phyloP scores from a whole-genome alignment of 2,797 vertebrate species.

The Brachyalestes nurse region DNA sequence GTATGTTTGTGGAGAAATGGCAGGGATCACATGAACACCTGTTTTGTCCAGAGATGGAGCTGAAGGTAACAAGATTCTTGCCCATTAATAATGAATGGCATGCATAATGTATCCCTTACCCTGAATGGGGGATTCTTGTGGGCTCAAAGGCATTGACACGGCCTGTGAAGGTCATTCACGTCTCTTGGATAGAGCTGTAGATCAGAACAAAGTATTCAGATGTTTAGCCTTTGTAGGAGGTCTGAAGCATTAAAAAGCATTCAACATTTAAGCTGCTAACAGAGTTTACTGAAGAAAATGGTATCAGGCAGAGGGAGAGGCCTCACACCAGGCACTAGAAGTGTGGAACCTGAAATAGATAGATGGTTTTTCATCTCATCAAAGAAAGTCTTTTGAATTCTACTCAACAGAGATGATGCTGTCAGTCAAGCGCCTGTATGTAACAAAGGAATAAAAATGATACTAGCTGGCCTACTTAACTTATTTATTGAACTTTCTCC shows the following conservation, averaged over 20 bases:
- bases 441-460: not conserved
- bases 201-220: not conserved
- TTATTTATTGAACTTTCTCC: not conserved
- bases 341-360: not conserved
- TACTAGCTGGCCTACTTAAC: not conserved
- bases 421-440: not conserved
- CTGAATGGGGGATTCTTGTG: constrained; percentile 59
- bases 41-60: constrained; percentile 55
- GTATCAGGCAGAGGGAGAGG: not conserved
- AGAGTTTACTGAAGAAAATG: not conserved
- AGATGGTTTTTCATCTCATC: not conserved
- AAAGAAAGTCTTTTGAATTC: not conserved
- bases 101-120: constrained; percentile 77
- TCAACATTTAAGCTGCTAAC: not conserved
- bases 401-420: constrained; percentile 20
- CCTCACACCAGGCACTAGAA: not conserved
- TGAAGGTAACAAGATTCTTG: constrained; percentile 79
- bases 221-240: not conserved
- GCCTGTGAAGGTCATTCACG: constrained; percentile 71
- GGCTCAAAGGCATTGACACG: constrained; percentile 66
- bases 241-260: not conserved
- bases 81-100: constrained; percentile 80
- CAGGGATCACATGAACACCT: constrained; percentile 54
- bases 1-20: constrained; percentile 45
- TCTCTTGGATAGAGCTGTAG: constrained; percentile 16